These are phyloP conservation scores for Microtus obscurus DNA, from an alignment of 2,797 vertebrate genomes.

Conservation along the genomic window DNA sequence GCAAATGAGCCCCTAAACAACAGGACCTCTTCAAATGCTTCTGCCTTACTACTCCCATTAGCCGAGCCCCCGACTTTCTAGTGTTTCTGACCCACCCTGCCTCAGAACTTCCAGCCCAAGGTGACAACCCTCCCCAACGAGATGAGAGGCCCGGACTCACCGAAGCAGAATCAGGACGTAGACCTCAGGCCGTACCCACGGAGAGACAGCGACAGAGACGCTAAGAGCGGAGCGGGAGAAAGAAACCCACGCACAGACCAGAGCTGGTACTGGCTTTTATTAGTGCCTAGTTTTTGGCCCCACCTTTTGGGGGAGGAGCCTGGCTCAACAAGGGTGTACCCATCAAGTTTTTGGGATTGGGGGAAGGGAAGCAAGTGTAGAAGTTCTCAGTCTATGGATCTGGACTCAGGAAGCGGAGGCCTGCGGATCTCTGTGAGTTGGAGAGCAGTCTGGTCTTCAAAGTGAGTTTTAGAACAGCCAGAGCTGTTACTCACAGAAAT, in stretches of 20 bases:
- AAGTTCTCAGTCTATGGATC: too few relatives aligned
- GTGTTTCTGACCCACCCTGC: neutral
- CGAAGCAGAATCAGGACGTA: accelerated
- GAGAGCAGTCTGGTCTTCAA: too few relatives aligned
- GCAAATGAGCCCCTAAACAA: neutral
- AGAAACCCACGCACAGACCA: too few relatives aligned
- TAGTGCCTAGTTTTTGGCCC: neutral
- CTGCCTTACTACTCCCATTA: neutral
- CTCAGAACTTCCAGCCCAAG: neutral
- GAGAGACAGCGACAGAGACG: too few relatives aligned
- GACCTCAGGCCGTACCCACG: accelerated
- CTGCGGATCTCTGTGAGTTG: too few relatives aligned
- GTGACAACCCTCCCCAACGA: accelerated
- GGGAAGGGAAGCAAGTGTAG: too few relatives aligned
- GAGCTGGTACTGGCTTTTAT: neutral
- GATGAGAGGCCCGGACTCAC: neutral
- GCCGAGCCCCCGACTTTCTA: neutral
- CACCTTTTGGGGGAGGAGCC: neutral
- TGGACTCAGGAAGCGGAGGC: too few relatives aligned
- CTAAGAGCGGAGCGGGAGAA: neutral
- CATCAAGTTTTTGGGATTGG: too few relatives aligned
- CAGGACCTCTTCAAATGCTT: neutral
- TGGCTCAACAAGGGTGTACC: accelerated
- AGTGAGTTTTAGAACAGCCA: too few relatives aligned
- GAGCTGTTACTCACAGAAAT: too few relatives aligned